Evolutionary conservation across 1,140 invertebrate genomes (phyloP).

Genomic region (Goniozus legneri): DNA sequence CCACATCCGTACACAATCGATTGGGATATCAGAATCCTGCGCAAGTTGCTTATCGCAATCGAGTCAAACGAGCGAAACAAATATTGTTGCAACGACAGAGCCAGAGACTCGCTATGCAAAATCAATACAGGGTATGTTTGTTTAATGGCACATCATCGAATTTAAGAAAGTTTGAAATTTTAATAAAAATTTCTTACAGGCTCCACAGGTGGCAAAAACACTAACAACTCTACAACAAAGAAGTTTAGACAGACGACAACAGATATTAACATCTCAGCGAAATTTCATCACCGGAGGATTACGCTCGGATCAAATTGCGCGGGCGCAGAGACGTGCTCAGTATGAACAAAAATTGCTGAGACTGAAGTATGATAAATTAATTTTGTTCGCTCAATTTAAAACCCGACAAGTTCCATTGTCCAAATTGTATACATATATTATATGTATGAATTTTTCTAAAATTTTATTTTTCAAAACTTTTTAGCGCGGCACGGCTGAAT

Average conservation of each 20-base stretch:
- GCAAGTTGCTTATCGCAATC: slow-evolving; percentile 48
- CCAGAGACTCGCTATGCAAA: slow-evolving; percentile 37
- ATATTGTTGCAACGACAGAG: slow-evolving; percentile 40
- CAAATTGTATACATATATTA: neutral
- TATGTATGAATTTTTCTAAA: neutral
- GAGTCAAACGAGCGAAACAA: slow-evolving; percentile 47
- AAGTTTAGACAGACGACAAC: slow-evolving; percentile 36
- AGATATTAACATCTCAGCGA: slow-evolving; percentile 38
- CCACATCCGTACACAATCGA: slow-evolving; percentile 47
- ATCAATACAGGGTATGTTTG: slow-evolving; percentile 37
- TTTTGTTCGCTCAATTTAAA: neutral
- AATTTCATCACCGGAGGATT: slow-evolving; percentile 38
- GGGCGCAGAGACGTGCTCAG: slow-evolving; percentile 43
- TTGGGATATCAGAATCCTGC: slow-evolving; percentile 49
- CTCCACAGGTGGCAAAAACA: slow-evolving; percentile 28
- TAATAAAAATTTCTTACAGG: slow-evolving; percentile 18
- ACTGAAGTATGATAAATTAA: slow-evolving; percentile 40
- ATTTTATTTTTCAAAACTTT: slow-evolving; percentile 17
- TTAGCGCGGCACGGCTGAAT: slow-evolving; percentile 30
- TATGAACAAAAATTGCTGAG: slow-evolving; percentile 49
- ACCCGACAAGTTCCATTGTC: neutral
- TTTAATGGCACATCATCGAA: neutral
- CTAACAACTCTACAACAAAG: slow-evolving; percentile 34
- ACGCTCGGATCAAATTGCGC: slow-evolving; percentile 46
- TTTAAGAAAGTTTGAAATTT: neutral